These are phyloP conservation scores for Tricholauxania praeusta DNA, from an alignment of 2,888 invertebrate genomes.

Conservation along the genomic window DNA sequence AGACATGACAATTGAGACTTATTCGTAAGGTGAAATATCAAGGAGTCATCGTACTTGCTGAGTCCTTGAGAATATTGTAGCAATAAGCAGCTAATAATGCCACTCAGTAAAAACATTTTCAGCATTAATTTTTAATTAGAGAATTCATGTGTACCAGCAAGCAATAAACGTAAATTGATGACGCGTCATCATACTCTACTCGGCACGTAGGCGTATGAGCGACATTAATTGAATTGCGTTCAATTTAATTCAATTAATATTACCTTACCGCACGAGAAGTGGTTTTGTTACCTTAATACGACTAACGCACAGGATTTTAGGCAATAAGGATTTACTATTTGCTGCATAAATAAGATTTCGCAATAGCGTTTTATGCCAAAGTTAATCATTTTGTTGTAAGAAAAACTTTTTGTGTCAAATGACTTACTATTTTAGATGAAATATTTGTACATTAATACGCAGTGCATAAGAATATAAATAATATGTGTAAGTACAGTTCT, in stretches of 20 bases:
- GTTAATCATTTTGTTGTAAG: too few relatives aligned
- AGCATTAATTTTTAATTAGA: constrained; percentile 1
- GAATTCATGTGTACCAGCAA: background rate
- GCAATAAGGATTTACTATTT: too few relatives aligned
- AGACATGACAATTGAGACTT: background rate
- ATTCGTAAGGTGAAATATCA: background rate
- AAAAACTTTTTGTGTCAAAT: too few relatives aligned
- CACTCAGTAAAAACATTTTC: background rate
- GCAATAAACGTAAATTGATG: background rate
- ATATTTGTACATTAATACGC: too few relatives aligned
- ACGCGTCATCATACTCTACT: too few relatives aligned
- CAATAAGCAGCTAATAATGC: background rate
- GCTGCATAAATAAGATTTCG: too few relatives aligned
- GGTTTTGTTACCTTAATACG: too few relatives aligned
- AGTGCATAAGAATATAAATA: too few relatives aligned
- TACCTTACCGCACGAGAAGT: background rate
- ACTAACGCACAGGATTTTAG: too few relatives aligned
- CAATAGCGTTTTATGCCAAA: too few relatives aligned
- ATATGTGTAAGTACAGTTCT: too few relatives aligned
- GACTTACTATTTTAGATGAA: too few relatives aligned
- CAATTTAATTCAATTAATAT: constrained; percentile 6
- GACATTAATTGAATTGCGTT: constrained; percentile 3
- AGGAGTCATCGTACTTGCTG: background rate
- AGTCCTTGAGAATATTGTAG: background rate
- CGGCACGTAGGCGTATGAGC: background rate